Conservation (phyloP, 2,888 invertebrate species). For the Laspeyria flexula region DNA sequence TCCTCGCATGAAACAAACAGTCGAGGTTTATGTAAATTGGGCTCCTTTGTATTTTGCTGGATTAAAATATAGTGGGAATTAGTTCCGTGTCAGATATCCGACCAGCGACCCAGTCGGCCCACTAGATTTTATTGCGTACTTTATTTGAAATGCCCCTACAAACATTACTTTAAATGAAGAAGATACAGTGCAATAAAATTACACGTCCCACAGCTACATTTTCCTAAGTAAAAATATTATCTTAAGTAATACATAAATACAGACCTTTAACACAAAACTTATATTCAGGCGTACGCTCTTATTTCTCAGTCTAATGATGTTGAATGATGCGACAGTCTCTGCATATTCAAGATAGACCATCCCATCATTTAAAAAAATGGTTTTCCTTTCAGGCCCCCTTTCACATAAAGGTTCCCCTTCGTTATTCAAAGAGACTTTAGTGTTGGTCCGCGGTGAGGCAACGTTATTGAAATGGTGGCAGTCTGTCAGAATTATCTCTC, state of each 20-base stretch:
- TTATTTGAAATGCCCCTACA: conserved; percentile 63
- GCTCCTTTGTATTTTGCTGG: conserved; percentile 83
- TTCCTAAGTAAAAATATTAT: not conserved
- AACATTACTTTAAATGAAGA: conserved; percentile 50
- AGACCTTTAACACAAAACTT: conserved; percentile 49
- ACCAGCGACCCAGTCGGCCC: conserved; percentile 58
- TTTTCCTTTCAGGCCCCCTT: conserved; percentile 72
- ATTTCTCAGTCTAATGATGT: conserved; percentile 77
- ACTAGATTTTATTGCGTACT: conserved; percentile 74
- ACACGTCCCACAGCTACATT: not conserved
- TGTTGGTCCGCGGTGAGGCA: conserved; percentile 57
- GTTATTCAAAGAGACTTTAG: conserved; percentile 78
- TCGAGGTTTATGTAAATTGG: conserved; percentile 85
- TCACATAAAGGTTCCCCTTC: conserved; percentile 76
- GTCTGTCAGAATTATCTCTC: conserved; percentile 55
- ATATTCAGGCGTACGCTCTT: conserved; percentile 60
- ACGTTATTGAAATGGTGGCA: conserved; percentile 56
- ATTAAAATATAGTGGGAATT: conserved; percentile 85
- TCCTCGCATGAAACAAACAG: conserved; percentile 83
- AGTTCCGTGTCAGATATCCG: conserved; percentile 83
- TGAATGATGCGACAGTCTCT: conserved; percentile 75
- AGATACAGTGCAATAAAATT: conserved; percentile 22
- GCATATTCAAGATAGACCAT: conserved; percentile 75
- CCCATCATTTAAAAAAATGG: conserved; percentile 77
- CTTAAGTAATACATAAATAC: not conserved